Base-by-base conservation (phyloP, 53 echinoderm and acorn worm species). In the Crossaster papposus region DNA sequence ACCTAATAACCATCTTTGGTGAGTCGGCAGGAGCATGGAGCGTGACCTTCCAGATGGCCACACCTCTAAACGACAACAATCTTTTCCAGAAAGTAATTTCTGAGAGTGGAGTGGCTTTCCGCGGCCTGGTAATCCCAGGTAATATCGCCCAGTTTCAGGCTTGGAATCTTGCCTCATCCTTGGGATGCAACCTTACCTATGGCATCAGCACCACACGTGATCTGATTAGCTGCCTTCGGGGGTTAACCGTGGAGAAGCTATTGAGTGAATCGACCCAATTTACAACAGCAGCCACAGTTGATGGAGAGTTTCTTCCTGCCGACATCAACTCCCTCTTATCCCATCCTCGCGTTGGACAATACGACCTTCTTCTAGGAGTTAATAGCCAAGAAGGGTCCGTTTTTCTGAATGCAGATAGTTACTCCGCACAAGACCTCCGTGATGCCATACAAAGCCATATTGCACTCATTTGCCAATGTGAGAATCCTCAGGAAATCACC, bases 1-100 rank as follows among this genome's bases (percentile, higher is more conserved):
- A 79, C 28, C 72, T 51, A 24, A 94, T 95, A 37, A 95, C 95
- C 8, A 77, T 94, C 65, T 89, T 95, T 37, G 92, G 92, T 38
- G 81, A 89, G 73, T 90, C 79, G n/a, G 79, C 86, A n/a, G 86
- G 88, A 9, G 90, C 44, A 5, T 74, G 51, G 3, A 84, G 84
- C n/a, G 78, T 85, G 3, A 37, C 79, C 1, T 20, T n/a, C 20
- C 87, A 87, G 30, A 35, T 29, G 0, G 15, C 73, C 29, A 79
- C 86, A 14, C 91, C 91, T 14, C 18, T 78, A 11, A 91, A 84
- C 33, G 24, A 64, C 65, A 64, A 44, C 11, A 65, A 38, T 11
- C 51, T 84, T 6, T 91, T 91, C 32, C 91, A 91, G 30, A 51
- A 85, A 22, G 85, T 35, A 4, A 91, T 91, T 30, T 13, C 30